Conservation (phyloP, 2,113 vertebrate genomes). For the Lamprologus tigripictilis region DNA sequence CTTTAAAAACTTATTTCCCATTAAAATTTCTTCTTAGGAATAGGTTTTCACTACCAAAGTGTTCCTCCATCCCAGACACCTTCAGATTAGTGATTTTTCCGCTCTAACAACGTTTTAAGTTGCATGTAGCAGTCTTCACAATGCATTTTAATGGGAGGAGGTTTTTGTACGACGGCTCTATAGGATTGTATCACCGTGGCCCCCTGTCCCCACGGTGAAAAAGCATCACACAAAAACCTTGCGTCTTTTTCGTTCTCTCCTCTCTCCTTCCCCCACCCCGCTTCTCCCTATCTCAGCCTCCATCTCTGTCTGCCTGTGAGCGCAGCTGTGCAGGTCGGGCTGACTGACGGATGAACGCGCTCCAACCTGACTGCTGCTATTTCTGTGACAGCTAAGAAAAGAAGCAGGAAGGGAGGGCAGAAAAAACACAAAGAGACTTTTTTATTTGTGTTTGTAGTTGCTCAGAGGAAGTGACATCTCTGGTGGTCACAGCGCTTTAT, state of each 20-base stretch:
- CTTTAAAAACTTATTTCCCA: not conserved
- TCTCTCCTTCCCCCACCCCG: constrained; percentile 15
- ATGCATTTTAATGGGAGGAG: constrained; percentile 17
- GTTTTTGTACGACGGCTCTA: constrained; percentile 87
- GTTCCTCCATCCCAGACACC: accelerated
- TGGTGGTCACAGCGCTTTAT: constrained; percentile 17
- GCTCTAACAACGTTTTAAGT: not conserved
- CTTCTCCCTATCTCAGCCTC: constrained; percentile 47
- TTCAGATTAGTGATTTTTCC: not conserved
- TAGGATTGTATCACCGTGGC: constrained; percentile 81
- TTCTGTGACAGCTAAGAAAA: constrained; percentile 60
- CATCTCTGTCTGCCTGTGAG: constrained; percentile 13
- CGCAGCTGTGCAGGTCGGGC: constrained; percentile 37
- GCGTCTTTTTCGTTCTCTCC: not conserved
- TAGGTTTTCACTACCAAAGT: not conserved
- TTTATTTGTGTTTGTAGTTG: not conserved
- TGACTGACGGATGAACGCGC: not conserved
- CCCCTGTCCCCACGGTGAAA: constrained; percentile 82
- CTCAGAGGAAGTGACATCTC: constrained; percentile 31
- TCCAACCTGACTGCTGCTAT: constrained; percentile 54
- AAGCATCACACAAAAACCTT: constrained; percentile 81
- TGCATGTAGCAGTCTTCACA: not conserved
- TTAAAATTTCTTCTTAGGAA: not conserved
- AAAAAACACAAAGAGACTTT: not conserved
- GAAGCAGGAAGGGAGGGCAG: not conserved